Base-by-base conservation (phyloP, 2,797 vertebrate genomes). In the Tauraco hartlaubi region DNA sequence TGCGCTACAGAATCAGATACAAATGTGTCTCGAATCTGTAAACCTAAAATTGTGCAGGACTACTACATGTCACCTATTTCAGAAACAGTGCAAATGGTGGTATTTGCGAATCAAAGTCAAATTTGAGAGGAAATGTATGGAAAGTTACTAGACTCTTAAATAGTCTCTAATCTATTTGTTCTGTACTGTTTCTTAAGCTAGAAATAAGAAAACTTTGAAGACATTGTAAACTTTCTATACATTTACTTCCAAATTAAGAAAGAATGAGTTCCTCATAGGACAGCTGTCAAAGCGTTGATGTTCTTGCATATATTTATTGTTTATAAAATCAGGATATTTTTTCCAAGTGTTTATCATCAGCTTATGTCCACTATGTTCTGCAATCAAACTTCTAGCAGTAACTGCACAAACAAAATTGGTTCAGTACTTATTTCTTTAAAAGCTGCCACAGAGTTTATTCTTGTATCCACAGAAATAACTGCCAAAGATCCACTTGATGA, bases 1-100 rank as follows among this genome's bases (percentile, higher is more conserved):
- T 92, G 71, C 83, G 95, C 94, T 96, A 91, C 74, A 90, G 96
- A 78, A 87, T 90, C 94, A 85, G 81, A 83, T 97, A 97, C 95
- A 97, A 93, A 95, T 96, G 91, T 90, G 90, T 92, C 81, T 96
- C 0, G 6, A 97, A 96, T 96, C 79, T 91, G 84, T 94, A 97
- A 97, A 94, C 35, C 77, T 94, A 76, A 94, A 94, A 93, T 85
- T 87, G 68, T 92, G 94, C 79, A 94, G 92, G 88, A 94, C 91
- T 94, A 39, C 71, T 74, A 20, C 1, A 0, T 90, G 90, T 93
- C 96, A 95, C 78, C 73, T 90, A 28, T 91, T 92, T 75, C 91
- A 82, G 85, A 92, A 90, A 83, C 64, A 80, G 88, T 71, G 87
- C 77, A 86, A 92, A 68, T 88, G 71, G 87, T 76, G 44, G 68